Base-by-base conservation (phyloP, 2,113 vertebrate species). In the Chionis minor region DNA sequence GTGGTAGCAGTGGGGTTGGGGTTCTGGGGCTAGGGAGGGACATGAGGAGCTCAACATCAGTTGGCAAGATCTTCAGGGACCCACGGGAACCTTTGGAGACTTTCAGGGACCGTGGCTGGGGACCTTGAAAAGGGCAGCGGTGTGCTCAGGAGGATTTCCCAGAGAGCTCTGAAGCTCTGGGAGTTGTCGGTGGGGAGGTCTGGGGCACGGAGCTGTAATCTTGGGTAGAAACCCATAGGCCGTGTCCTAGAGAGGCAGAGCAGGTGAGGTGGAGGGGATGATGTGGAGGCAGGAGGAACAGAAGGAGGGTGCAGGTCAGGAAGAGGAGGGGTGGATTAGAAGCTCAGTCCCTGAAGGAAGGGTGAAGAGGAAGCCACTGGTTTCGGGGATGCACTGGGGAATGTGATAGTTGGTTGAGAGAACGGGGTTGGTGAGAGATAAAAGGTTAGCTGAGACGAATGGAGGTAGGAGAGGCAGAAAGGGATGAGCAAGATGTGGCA, bases 121-220 rank as follows among this genome's bases (percentile, higher is more conserved):
- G 32, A 67, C 42, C 55, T 73, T 73, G 54, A 33, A 87, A 87
- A 84, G 59, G 58, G 38, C 51, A 70, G 12, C 21, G 42, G 16
- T 62, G 23, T 42, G 24, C 32, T 59, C 30, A 10, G 49, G 54
- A 79, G 38, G 30, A 49, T 28, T 78, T 51, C 32, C 45, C 11
- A 3, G 62, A 52, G 35, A 70, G 51, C 33, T 69, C 42, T 47
- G 65, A 70, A 82, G 35, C 35, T 78, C 70, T 72, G 22, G 20
- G 33, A 1, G 0, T 61, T 58, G 62, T 13, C 1, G 1, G 26
- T 30, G 59, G 38, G 5, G 28, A 75, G 42, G 10, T 74, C 18
- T 63, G 47, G 24, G 13, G 8, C 3, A 4, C 75, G 61, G 30
- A 81, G 28, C 42, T 69, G 40, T 5, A 8, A 20, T 62, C 24